Conservation (phyloP, 2,797 vertebrate genomes). For the Emys orbicularis region DNA sequence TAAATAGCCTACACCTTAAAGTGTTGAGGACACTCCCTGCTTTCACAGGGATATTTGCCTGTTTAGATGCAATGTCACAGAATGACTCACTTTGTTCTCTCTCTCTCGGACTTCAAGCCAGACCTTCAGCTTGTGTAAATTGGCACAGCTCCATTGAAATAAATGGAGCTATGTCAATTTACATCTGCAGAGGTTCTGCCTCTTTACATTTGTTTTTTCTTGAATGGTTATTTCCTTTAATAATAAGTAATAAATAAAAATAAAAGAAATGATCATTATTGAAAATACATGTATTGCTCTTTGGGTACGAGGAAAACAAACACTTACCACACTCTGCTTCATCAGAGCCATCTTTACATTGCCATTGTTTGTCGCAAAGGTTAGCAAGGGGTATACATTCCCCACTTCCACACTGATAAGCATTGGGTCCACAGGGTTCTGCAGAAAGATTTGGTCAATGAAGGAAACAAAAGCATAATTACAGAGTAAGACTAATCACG, state of each 20-base stretch:
- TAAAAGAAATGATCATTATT: neutral
- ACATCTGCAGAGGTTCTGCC: accelerated
- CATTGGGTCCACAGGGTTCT: slow-evolving; percentile 84
- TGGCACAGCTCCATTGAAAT: neutral
- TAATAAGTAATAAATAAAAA: neutral
- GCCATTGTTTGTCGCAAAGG: slow-evolving; percentile 82
- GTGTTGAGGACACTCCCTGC: neutral
- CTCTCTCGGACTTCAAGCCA: accelerated
- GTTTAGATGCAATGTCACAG: neutral
- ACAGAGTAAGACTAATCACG: neutral
- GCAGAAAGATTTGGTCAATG: neutral
- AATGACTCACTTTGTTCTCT: neutral
- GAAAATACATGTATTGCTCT: neutral
- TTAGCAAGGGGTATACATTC: slow-evolving; percentile 81
- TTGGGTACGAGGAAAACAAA: neutral
- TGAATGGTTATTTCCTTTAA: neutral
- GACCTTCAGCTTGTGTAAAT: neutral
- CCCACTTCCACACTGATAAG: slow-evolving; percentile 87
- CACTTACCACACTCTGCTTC: slow-evolving; percentile 89
- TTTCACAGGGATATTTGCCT: neutral
- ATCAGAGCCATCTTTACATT: slow-evolving; percentile 90
- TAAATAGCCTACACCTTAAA: neutral
- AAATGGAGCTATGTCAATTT: neutral
- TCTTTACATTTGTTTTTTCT: neutral
- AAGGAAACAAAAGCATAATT: neutral